These are phyloP conservation scores for Morinoia aosen DNA, from an alignment of 2,888 invertebrate genomes.

Conservation along the genomic window DNA sequence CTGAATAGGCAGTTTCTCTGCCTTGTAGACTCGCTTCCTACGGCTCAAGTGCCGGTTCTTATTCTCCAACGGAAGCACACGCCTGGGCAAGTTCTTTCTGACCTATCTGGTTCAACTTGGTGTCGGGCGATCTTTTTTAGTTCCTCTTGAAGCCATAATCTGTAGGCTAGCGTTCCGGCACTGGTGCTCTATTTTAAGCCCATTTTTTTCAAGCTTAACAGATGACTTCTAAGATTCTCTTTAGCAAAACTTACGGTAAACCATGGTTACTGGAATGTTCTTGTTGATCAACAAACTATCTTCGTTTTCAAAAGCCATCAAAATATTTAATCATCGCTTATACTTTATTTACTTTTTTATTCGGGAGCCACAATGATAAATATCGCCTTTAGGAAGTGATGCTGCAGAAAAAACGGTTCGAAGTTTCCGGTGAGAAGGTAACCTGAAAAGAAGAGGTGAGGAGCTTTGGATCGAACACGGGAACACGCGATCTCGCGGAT, in stretches of 20 bases:
- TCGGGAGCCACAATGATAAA: background rate
- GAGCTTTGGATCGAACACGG: background rate
- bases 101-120: background rate
- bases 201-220: background rate
- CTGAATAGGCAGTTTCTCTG: constrained; percentile 4
- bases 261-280: background rate
- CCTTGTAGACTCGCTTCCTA: background rate
- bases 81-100: background rate
- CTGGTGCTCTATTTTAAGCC: background rate
- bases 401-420: background rate
- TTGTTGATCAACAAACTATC: background rate
- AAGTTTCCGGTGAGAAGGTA: constrained; percentile 12
- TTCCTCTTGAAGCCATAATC: background rate
- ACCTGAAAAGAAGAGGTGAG: background rate
- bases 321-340: background rate
- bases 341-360: background rate
- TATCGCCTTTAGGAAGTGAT: background rate
- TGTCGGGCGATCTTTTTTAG: background rate
- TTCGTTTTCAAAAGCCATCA: background rate
- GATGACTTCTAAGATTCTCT: background rate
- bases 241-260: background rate
- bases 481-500: constrained; percentile 32
- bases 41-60: background rate
- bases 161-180: background rate
- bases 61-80: constrained; percentile 2